These are phyloP conservation scores for Origma solitaria DNA, from an alignment of 2,113 vertebrate genomes.

Conservation along the genomic window DNA sequence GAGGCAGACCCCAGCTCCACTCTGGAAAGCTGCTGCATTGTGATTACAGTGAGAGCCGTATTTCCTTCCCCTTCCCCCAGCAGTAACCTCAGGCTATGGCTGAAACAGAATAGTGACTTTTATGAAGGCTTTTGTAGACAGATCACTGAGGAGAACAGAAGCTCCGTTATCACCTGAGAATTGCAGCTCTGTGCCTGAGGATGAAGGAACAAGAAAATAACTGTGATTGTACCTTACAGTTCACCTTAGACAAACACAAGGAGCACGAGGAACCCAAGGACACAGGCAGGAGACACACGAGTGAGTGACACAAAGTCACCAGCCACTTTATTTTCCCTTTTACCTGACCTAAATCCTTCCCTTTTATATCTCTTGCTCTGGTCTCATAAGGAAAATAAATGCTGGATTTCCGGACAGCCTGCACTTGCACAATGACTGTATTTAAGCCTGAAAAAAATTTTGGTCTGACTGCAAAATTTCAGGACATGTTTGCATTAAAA, in stretches of 20 bases:
- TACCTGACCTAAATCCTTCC: constrained; percentile 14
- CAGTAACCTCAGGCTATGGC: not conserved
- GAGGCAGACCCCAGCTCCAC: not conserved
- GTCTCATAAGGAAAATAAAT: constrained; percentile 35
- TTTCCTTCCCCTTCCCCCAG: not conserved
- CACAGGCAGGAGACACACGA: not conserved
- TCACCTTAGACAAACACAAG: constrained; percentile 5
- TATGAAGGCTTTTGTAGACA: not conserved
- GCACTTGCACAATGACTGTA: not conserved
- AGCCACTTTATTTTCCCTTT: not conserved
- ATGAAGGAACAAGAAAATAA: not conserved
- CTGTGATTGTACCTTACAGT: not conserved
- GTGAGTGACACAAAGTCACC: not conserved
- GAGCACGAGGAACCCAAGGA: not conserved
- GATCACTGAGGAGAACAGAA: not conserved
- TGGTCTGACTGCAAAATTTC: not conserved
- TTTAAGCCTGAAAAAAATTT: constrained; percentile 1
- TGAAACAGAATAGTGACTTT: not conserved
- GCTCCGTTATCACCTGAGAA: not conserved
- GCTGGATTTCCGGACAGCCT: not conserved
- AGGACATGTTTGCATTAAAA: constrained; percentile 7
- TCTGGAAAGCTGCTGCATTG: not conserved
- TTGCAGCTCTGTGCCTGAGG: not conserved
- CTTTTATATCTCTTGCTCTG: not conserved
- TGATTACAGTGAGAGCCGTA: not conserved